Evolutionary conservation across 2,888 invertebrate species (phyloP).

Genomic region (Pterostichus niger): DNA sequence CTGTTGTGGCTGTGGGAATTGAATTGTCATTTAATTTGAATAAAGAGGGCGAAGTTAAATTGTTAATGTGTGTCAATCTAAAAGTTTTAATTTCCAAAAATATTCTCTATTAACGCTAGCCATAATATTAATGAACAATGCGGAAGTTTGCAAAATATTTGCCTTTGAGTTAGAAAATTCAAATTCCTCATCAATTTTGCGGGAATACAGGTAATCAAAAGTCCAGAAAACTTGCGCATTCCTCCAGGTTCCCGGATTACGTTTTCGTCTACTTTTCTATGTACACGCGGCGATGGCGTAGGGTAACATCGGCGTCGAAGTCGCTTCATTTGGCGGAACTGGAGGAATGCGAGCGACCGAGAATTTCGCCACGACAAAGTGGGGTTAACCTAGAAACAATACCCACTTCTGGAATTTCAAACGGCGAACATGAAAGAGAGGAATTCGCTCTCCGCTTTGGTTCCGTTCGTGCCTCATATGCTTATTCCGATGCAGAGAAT

Average conservation of each 20-base stretch:
- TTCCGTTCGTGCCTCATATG: constrained; percentile 15
- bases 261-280: constrained; percentile 48
- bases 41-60: too few relatives aligned
- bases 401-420: constrained; percentile 64
- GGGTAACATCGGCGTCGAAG: not conserved
- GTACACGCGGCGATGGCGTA: not conserved
- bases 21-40: too few relatives aligned
- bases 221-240: constrained; percentile 45
- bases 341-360: constrained; percentile 42
- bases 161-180: constrained; percentile 35
- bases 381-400: constrained; percentile 63
- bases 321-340: constrained; percentile 43
- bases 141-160: constrained; percentile 23
- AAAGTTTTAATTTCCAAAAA: too few relatives aligned
- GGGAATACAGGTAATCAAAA: constrained; percentile 49
- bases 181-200: constrained; percentile 47
- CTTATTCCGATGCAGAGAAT: constrained; percentile 19
- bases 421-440: constrained; percentile 58
- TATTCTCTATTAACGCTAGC: not conserved
- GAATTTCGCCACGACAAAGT: constrained; percentile 58
- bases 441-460: constrained; percentile 28
- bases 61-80: too few relatives aligned
- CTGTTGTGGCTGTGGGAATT: too few relatives aligned
- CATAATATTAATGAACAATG: constrained; percentile 29
- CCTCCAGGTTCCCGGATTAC: not conserved